These are phyloP conservation scores for Ooceraea biroi DNA, from an alignment of 1,140 invertebrate species.

Conservation along the genomic window DNA sequence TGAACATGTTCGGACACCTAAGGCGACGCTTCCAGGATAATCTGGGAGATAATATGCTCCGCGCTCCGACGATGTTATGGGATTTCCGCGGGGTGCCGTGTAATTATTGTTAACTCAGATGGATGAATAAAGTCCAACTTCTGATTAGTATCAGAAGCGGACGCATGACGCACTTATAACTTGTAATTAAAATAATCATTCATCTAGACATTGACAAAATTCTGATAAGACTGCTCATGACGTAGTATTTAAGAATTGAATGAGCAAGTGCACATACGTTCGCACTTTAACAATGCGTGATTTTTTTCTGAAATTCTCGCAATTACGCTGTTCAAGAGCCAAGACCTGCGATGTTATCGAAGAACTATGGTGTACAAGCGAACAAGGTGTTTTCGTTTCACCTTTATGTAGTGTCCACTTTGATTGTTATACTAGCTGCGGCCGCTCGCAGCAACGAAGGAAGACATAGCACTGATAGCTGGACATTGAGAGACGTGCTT, in stretches of 20 bases:
- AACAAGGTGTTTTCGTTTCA: constrained; percentile 72
- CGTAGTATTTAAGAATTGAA: neutral
- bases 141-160: neutral
- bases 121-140: constrained; percentile 24
- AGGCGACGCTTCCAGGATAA: constrained; percentile 71
- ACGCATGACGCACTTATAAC: neutral
- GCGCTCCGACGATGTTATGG: constrained; percentile 19
- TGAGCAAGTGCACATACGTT: neutral
- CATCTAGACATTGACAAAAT: neutral
- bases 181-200: neutral
- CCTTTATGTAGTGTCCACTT: constrained; percentile 61
- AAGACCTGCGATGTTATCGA: too few relatives aligned
- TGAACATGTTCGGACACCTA: constrained; percentile 63
- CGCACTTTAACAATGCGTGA: neutral
- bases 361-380: constrained; percentile 47
- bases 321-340: too few relatives aligned
- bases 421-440: constrained; percentile 65
- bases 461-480: constrained; percentile 80
- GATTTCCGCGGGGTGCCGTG: neutral
- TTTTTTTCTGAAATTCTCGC: too few relatives aligned
- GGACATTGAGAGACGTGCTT: constrained; percentile 81
- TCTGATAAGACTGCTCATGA: neutral
- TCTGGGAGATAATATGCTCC: constrained; percentile 36
- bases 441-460: constrained; percentile 78
- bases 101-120: constrained; percentile 47